A percentile compares a stretch with the other conserved stretches of the same genome.
Conservation (phyloP, 2,888 invertebrate species). For the Synanthedon formicaeformis region DNA sequence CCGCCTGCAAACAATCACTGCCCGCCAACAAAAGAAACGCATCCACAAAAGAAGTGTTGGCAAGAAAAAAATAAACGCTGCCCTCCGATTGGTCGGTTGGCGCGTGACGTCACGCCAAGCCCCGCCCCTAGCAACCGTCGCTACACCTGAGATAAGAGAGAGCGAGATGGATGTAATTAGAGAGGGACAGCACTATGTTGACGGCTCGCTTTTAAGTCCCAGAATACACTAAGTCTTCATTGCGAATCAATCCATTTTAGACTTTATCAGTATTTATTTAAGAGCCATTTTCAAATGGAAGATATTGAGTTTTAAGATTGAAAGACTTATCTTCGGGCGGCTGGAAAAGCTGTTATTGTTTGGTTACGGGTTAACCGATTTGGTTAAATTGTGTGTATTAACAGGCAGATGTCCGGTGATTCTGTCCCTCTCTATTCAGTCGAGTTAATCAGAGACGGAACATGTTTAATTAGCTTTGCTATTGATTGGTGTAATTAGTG, state of each 20-base stretch:
- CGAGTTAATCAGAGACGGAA: constrained; percentile 19
- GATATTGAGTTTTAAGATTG: constrained; percentile 9
- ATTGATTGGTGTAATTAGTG: constrained; percentile 55
- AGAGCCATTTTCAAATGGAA: constrained; percentile 13
- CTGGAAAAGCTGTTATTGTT: constrained; percentile 69
- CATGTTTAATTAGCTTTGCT: constrained; percentile 40
- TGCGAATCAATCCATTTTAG: constrained; percentile 7
- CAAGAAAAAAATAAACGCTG: constrained; percentile 42
- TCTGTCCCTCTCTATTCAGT: constrained; percentile 30
- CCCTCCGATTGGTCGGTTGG: constrained; percentile 42
- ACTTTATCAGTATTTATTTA: background rate
- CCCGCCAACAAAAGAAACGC: constrained; percentile 42
- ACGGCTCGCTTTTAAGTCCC: constrained; percentile 13
- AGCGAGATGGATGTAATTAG: constrained; percentile 37
- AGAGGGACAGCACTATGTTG: constrained; percentile 48
- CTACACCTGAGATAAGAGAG: constrained; percentile 62
- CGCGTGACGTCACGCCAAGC: constrained; percentile 52
- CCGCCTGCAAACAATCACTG: constrained; percentile 33
- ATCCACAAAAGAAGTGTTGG: constrained; percentile 41
- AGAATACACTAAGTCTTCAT: constrained; percentile 14
- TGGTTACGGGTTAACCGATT: constrained; percentile 69
- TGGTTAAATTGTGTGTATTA: constrained; percentile 66
- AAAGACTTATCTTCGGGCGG: constrained; percentile 37
- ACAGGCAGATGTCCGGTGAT: constrained; percentile 55
- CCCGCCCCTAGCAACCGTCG: constrained; percentile 67